A percentile compares a stretch with the other conserved stretches of the same genome.
These are phyloP conservation scores for Trissolcus brochymenae DNA, from an alignment of 2,888 invertebrate species.

Conservation along the genomic window DNA sequence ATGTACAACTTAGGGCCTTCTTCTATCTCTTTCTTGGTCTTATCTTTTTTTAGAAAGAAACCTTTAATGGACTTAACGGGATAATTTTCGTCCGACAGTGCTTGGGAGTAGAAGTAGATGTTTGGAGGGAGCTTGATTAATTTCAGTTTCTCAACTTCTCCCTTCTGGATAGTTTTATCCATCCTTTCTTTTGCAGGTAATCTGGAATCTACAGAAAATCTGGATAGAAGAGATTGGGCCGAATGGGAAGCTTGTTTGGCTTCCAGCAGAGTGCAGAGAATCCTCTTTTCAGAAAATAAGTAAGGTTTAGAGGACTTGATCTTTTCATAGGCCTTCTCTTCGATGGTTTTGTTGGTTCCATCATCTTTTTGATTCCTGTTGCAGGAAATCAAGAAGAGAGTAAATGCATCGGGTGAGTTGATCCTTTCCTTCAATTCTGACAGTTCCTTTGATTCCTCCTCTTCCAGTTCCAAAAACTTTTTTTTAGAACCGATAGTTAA, in stretches of 20 bases:
- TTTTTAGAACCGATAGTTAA: constrained; percentile 23
- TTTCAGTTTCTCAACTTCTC: constrained; percentile 60
- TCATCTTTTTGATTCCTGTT: constrained; percentile 60
- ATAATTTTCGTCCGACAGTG: constrained; percentile 65
- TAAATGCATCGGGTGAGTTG: constrained; percentile 67
- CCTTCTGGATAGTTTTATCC: constrained; percentile 15
- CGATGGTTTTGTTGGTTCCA: constrained; percentile 44
- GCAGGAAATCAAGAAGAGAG: constrained; percentile 69
- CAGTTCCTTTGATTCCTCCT: constrained; percentile 5
- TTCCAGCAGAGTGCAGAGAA: constrained; percentile 66
- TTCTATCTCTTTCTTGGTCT: constrained; percentile 50
- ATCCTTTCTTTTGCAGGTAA: constrained; percentile 66
- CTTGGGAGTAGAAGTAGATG: constrained; percentile 68
- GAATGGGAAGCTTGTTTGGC: constrained; percentile 71
- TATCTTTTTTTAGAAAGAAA: constrained; percentile 63
- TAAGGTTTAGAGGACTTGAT: constrained; percentile 70
- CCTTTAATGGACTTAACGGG: constrained; percentile 72
- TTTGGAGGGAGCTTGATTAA: constrained; percentile 69
- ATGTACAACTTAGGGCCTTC: constrained; percentile 31
- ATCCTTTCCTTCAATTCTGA: constrained; percentile 55
- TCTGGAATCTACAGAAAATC: constrained; percentile 72
- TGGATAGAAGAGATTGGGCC: constrained; percentile 69
- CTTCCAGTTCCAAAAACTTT: constrained; percentile 13
- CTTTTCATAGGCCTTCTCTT: constrained; percentile 64
- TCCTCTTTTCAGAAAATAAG: constrained; percentile 66